Evolutionary conservation across 2,113 vertebrate genomes (phyloP).

Genomic region (Sorex araneus): DNA sequence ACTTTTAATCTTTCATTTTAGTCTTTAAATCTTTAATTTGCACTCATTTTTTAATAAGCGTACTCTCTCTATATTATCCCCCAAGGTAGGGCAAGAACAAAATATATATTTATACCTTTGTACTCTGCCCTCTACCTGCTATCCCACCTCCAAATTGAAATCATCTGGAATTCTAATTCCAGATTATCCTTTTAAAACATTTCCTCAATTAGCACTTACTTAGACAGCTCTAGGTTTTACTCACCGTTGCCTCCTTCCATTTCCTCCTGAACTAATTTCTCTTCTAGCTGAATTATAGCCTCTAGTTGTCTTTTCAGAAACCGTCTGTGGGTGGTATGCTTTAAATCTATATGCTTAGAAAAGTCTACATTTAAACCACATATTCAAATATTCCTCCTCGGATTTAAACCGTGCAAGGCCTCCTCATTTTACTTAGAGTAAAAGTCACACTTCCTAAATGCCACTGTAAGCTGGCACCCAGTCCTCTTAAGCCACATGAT

Average conservation of each 20-base stretch:
- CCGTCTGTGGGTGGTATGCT: background rate
- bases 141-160: background rate
- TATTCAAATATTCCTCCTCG: background rate
- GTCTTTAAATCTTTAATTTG: background rate
- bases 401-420: background rate
- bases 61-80: background rate
- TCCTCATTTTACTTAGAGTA: background rate
- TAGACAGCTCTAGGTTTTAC: conserved; percentile 38
- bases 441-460: background rate
- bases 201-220: background rate
- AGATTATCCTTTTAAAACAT: conserved; percentile 27
- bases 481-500: background rate
- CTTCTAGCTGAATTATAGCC: conserved; percentile 54
- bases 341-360: background rate
- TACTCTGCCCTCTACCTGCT: background rate
- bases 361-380: background rate
- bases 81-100: background rate
- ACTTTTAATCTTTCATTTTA: background rate
- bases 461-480: no score
- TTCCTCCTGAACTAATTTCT: conserved; percentile 42
- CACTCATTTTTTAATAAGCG: no score
- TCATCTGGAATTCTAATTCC: conserved; percentile 35
- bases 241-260: background rate
- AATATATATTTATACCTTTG: background rate
- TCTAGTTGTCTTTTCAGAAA: conserved; percentile 29